A percentile compares a stretch with the other conserved stretches of the same genome.
Conservation (phyloP, 2,888 invertebrate species). For the Nasonovia ribisnigri region DNA sequence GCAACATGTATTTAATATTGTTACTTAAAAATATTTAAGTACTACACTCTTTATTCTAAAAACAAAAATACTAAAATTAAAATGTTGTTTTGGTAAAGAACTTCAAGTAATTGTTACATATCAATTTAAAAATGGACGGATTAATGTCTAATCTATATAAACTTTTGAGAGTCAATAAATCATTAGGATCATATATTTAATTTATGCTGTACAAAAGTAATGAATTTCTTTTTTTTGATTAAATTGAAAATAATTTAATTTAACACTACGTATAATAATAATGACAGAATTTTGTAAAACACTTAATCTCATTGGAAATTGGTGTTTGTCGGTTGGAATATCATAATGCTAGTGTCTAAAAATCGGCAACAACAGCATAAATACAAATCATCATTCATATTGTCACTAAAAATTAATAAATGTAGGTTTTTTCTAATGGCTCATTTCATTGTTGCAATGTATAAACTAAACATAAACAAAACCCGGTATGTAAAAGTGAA, state of each 20-base stretch:
- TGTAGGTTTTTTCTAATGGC: not conserved
- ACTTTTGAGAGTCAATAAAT: not conserved
- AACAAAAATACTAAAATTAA: not conserved
- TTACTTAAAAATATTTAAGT: constrained; percentile 46
- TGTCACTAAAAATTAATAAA: constrained; percentile 44
- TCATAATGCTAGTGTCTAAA: constrained; percentile 58
- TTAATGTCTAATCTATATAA: not conserved
- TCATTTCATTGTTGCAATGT: constrained; percentile 10
- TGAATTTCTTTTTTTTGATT: too few species aligned
- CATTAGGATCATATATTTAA: not conserved
- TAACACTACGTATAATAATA: constrained; percentile 15
- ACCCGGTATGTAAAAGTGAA: not conserved
- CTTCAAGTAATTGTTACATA: not conserved
- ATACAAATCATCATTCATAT: constrained; percentile 48
- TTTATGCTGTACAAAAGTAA: not conserved
- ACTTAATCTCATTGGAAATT: constrained; percentile 51
- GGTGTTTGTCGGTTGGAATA: constrained; percentile 17
- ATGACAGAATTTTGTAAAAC: constrained; percentile 42
- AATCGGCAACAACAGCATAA: constrained; percentile 48
- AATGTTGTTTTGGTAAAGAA: not conserved
- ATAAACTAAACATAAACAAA: constrained; percentile 35
- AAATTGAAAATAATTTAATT: not conserved
- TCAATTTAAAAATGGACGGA: not conserved
- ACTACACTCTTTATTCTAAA: constrained; percentile 10
- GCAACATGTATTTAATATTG: constrained; percentile 26